These are phyloP conservation scores for Alloplasta piceator DNA, from an alignment of 2,888 invertebrate genomes.

Conservation along the genomic window DNA sequence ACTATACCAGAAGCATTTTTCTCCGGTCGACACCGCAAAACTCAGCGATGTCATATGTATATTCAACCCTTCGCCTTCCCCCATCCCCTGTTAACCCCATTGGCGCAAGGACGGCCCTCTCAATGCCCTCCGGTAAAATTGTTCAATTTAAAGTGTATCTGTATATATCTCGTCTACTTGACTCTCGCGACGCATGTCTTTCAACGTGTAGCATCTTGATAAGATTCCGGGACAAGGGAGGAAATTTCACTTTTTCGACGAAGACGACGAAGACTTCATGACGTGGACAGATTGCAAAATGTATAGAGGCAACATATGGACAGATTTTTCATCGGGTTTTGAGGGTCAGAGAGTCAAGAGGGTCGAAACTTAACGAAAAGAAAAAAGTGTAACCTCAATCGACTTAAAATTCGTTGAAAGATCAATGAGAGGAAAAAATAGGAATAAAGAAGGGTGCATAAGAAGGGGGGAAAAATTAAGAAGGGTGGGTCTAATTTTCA, in stretches of 20 bases:
- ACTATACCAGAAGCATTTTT: constrained; percentile 15
- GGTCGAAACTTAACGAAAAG: neutral
- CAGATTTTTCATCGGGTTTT: neutral
- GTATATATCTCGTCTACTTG: constrained; percentile 24
- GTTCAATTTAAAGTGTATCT: constrained; percentile 38
- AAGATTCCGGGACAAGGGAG: constrained; percentile 15
- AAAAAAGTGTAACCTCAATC: too few species aligned
- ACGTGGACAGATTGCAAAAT: constrained; percentile 40
- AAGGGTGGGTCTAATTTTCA: too few species aligned
- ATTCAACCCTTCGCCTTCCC: neutral
- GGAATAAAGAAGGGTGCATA: too few species aligned
- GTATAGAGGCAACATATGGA: neutral
- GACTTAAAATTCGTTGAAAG: too few species aligned
- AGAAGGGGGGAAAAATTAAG: too few species aligned
- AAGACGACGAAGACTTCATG: constrained; percentile 5
- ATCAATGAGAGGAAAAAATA: too few species aligned
- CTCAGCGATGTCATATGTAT: constrained; percentile 1
- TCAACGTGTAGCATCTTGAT: constrained; percentile 35
- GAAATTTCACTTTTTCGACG: constrained; percentile 29
- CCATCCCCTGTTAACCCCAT: neutral
- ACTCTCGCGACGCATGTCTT: constrained; percentile 46
- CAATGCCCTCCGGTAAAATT: constrained; percentile 33
- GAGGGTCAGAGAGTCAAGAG: neutral
- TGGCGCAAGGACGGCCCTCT: constrained; percentile 21
- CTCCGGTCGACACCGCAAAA: constrained; percentile 10